Evolutionary conservation across 1,140 invertebrate genomes (phyloP), one percentile per base, ranked within the genome.

Genomic region (Daktulosphaira vitifoliae): DNA sequence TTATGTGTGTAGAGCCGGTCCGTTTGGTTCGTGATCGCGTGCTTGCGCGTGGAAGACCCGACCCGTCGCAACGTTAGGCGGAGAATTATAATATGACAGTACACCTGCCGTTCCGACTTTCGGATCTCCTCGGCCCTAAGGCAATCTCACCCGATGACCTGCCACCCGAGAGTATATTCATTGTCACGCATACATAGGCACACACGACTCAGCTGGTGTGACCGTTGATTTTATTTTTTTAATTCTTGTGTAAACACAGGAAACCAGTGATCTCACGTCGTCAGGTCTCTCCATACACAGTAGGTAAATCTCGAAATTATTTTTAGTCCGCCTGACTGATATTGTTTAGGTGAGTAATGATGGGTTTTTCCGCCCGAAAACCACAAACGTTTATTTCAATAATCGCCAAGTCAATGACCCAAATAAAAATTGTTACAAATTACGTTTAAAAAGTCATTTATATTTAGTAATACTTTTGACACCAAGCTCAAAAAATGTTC

Each of bases 101-200:
- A 56, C 53, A 56, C 53, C 53, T 56, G 53, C 54, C 39, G 54
- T 59, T 46, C 44, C 42, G 54, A 59, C 54, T 59, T 59, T 59
- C 54, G 54, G 54, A 59, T 59, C 53, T 56, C 22, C 33, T 26
- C 2, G 22, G 3, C n/a, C n/a, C 38, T 3, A 22, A 42, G 53
- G 38, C 37, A 13, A 0, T 18, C 15, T 11, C n/a, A 23, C 9
- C 13, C 20, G 39, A n/a, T 15, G n/a, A 4, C 29, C 25, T 23
- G 11, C 22, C 18, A 13, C 53, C n/a, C 22, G 53, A 11, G 8
- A 6, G 5, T 13, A 23, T 20, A 29, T 46, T 59, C 54, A 29
- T 59, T 59, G 42, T 59, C 23, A 46, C 54, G 25, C 39, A 20
- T 38, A 20, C 39, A 0, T 1, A 6, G 2, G 26, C 25, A 29